Evolutionary conservation across 2,797 vertebrate genomes (phyloP).

Genomic region (Esox lucius): DNA sequence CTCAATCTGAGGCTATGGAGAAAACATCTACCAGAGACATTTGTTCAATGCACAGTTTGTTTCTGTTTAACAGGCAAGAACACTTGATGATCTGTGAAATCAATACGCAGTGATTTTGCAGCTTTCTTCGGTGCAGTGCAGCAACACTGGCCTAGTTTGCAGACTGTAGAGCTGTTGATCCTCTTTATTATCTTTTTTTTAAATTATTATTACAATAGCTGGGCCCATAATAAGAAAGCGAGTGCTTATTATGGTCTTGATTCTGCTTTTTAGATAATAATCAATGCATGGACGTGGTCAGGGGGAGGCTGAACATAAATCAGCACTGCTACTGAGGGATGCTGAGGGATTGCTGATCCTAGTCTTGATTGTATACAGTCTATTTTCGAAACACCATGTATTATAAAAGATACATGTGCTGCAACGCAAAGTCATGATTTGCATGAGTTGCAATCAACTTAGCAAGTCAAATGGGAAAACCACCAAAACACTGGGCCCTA

Average conservation of each 20-base stretch:
- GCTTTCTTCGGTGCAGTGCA: conserved; percentile 26
- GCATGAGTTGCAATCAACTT: no score
- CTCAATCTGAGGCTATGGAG: background rate
- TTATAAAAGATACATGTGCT: background rate
- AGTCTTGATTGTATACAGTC: conserved; percentile 3
- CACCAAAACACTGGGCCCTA: no score
- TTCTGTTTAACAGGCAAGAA: conserved; percentile 36
- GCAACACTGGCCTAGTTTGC: background rate
- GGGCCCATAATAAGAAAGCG: background rate
- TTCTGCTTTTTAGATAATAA: background rate
- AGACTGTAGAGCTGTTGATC: conserved; percentile 25
- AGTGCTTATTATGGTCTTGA: background rate
- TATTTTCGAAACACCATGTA: background rate
- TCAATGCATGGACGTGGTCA: background rate
- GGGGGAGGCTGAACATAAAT: background rate
- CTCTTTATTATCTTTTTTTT: conserved; percentile 23
- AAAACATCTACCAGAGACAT: background rate
- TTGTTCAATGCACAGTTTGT: background rate
- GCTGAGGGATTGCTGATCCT: background rate
- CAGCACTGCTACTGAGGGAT: background rate
- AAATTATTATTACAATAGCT: conserved; percentile 10
- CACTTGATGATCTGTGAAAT: conserved; percentile 12
- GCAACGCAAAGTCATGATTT: background rate
- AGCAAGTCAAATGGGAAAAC: no score
- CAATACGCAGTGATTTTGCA: background rate